phyloP scores from a whole-genome alignment of 2,797 vertebrate species.

The Lophius americanus region DNA sequence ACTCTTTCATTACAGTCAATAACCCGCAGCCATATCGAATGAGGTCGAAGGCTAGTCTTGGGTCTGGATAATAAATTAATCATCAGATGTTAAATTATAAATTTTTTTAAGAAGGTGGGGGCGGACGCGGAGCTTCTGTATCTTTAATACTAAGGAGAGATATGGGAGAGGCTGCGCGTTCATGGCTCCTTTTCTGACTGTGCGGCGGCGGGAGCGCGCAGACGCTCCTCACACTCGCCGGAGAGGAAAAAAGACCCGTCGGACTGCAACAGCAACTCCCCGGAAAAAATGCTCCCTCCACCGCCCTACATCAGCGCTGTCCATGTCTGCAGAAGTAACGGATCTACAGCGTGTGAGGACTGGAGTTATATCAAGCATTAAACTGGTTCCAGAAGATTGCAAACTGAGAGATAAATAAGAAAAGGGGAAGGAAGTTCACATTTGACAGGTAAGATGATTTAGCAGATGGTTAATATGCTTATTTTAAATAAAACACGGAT shows the following conservation, averaged over 20 bases:
- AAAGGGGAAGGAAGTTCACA: conserved; percentile 54
- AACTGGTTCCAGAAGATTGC: conserved; percentile 63
- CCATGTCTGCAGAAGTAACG: conserved; percentile 59
- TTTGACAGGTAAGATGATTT: conserved; percentile 72
- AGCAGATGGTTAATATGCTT: conserved; percentile 1
- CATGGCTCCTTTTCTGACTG: conserved; percentile 63
- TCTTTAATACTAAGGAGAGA: conserved; percentile 76
- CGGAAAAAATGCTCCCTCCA: conserved; percentile 79
- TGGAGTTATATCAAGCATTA: conserved; percentile 53
- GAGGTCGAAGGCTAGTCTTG: conserved; percentile 66
- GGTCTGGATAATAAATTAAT: conserved; percentile 71
- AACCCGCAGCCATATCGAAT: conserved; percentile 44
- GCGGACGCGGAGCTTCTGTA: conserved; percentile 60
- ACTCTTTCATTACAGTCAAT: conserved; percentile 41
- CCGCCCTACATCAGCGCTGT: conserved; percentile 49
- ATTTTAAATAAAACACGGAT: neutral
- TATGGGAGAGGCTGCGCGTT: conserved; percentile 88
- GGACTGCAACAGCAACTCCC: conserved; percentile 66
- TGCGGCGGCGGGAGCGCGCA: conserved; percentile 78
- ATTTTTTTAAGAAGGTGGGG: conserved; percentile 66
- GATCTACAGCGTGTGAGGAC: conserved; percentile 51
- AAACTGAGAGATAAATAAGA: conserved; percentile 51
- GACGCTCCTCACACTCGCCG: conserved; percentile 55
- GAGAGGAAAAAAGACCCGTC: conserved; percentile 68
- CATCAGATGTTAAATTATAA: conserved; percentile 70